phyloP scores from a whole-genome alignment of 2,888 invertebrate species.

The Pteria penguin region DNA sequence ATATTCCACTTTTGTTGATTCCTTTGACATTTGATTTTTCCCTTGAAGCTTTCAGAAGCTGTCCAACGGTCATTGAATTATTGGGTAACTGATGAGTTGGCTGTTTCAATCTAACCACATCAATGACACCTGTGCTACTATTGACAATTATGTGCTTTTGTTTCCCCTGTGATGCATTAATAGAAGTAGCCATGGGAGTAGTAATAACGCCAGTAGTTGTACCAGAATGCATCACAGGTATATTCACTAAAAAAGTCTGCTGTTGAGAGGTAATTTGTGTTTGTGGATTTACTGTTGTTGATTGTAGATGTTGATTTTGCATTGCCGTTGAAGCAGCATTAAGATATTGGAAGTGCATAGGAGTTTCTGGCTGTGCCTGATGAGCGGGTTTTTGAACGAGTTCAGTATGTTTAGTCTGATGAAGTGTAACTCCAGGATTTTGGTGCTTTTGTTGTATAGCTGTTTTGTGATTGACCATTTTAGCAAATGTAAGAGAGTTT shows the following conservation, averaged over 20 bases:
- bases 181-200: constrained; percentile 48
- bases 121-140: constrained; percentile 3
- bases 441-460: background rate
- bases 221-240: constrained; percentile 63
- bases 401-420: background rate
- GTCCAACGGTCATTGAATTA: constrained; percentile 20
- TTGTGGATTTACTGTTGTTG: constrained; percentile 9
- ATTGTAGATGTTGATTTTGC: constrained; percentile 34
- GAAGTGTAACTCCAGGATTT: background rate
- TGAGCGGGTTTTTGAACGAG: background rate
- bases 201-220: constrained; percentile 45
- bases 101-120: constrained; percentile 8
- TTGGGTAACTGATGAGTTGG: background rate
- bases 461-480: constrained; percentile 4
- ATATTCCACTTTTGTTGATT: background rate
- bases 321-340: constrained; percentile 10
- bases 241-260: constrained; percentile 69
- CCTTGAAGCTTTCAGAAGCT: constrained; percentile 37
- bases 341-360: constrained; percentile 1
- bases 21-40: background rate
- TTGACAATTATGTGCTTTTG: constrained; percentile 19
- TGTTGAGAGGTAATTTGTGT: constrained; percentile 34
- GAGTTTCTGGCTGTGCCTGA: background rate
- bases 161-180: constrained; percentile 60
- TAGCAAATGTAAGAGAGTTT: constrained; percentile 15